Percentiles rank a stretch among this genome's conserved stretches.
phyloP scores from a whole-genome alignment of 1,140 invertebrate genomes.

The Saccostrea glomerata region DNA sequence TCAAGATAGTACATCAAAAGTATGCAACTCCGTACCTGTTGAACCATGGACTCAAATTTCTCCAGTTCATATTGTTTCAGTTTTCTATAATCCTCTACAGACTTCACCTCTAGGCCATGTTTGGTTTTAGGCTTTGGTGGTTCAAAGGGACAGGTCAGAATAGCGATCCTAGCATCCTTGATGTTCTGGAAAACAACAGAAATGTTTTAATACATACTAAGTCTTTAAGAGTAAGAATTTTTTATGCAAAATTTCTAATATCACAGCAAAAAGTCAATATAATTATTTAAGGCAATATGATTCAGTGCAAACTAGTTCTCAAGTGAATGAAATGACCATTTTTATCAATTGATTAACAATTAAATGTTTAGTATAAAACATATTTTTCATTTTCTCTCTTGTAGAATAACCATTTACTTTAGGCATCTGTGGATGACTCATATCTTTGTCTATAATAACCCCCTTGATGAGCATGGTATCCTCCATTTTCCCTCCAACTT shows the following conservation, averaged over 20 bases:
- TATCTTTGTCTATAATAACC: constrained; percentile 98
- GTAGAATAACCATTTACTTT: constrained; percentile 82
- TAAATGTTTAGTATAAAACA: not conserved
- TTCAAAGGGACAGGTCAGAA: constrained; percentile 99
- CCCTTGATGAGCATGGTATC: constrained; percentile 98
- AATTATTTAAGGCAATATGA: too few species aligned
- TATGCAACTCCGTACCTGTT: constrained; percentile 83
- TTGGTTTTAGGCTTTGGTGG: constrained; percentile 99
- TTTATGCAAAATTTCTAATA: too few species aligned
- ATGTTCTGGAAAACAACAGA: constrained; percentile 80
- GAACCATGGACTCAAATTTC: constrained; percentile 98
- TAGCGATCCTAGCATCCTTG: constrained; percentile 95
- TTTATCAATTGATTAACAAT: too few species aligned
- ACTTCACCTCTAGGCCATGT: constrained; percentile 98
- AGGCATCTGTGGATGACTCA: constrained; percentile 99
- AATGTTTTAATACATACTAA: too few species aligned
- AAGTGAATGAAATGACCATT: too few species aligned
- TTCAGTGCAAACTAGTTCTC: too few species aligned
- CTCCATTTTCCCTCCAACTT: constrained; percentile 98
- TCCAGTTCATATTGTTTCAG: constrained; percentile 96
- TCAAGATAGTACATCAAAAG: not conserved
- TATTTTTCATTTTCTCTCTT: not conserved
- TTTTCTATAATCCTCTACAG: constrained; percentile 96
- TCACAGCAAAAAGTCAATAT: too few species aligned
- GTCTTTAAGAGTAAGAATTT: too few species aligned